These are phyloP conservation scores for Crioceris asparagi DNA, from an alignment of 2,888 invertebrate genomes.

Conservation along the genomic window DNA sequence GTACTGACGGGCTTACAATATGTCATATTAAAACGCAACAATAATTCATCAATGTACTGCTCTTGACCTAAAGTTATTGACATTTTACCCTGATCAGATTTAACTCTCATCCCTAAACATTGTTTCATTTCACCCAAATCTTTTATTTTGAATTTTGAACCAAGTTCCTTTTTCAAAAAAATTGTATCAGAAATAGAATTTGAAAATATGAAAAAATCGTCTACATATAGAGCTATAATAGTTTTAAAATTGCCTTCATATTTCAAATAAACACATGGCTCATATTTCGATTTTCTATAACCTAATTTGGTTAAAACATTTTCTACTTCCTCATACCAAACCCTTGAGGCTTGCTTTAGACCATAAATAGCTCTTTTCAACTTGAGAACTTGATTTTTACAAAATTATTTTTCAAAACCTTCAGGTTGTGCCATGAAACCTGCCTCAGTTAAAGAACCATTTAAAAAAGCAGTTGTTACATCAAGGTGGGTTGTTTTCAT, in stretches of 20 bases:
- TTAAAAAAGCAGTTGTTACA: no score
- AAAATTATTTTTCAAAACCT: slow-evolving; percentile 5
- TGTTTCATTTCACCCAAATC: slow-evolving; percentile 15
- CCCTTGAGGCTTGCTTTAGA: slow-evolving; percentile 8
- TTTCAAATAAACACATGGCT: slow-evolving; percentile 19
- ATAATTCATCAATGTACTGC: slow-evolving; percentile 10
- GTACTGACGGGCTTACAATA: slow-evolving; percentile 7
- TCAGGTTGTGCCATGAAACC: slow-evolving; percentile 1
- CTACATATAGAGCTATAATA: slow-evolving; percentile 17
- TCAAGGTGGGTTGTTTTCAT: no score
- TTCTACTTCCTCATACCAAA: slow-evolving; percentile 7
- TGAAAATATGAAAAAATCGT: slow-evolving; percentile 21
- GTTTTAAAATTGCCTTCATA: slow-evolving; percentile 6
- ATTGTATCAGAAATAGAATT: slow-evolving; percentile 12
- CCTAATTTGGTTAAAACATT: slow-evolving; percentile 1
- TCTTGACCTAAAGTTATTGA: slow-evolving; percentile 11
- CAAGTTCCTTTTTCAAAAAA: slow-evolving; percentile 12
- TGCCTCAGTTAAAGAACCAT: slow-evolving; percentile 1
- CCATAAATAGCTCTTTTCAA: slow-evolving; percentile 3
- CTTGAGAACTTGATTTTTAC: neutral
- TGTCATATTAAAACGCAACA: slow-evolving; percentile 13
- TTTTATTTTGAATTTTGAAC: slow-evolving; percentile 14
- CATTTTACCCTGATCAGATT: slow-evolving; percentile 6
- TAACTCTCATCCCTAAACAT: slow-evolving; percentile 12
- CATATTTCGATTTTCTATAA: slow-evolving; percentile 15